Base-by-base conservation (phyloP, 2,113 vertebrate species). In the Coreoperca whiteheadi region DNA sequence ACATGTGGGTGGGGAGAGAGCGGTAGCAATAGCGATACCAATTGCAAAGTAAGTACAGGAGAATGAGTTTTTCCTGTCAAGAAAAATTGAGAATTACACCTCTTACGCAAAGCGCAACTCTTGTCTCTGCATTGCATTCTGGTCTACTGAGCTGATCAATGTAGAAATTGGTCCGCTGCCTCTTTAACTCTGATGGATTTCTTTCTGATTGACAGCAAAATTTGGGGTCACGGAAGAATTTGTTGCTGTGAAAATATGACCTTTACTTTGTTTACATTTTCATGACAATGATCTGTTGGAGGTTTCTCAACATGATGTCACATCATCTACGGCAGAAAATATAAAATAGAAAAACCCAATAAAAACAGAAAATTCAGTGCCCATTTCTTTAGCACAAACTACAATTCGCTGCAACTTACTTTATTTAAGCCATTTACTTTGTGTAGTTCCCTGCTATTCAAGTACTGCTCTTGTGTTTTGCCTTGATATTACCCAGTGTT, bases 1-100 rank as follows among this genome's bases (percentile, higher is more conserved):
- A 82, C 53, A 61, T 76, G 89, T 84, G 69, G 83, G 83, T 64
- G 56, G 63, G 72, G 43, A 69, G 39, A 39, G 68, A 87, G 84
- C 37, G 20, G 51, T 28, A 66, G 57, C 32, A 32, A 18, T 28
- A 76, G 56, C 11, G 15, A 76, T n/a, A 66, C 59, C 67, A 46
- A 69, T 79, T 61, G 81, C 50, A 66, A 74, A 86, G 63, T 74
- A 53, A 80, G 34, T 51, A 51, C 18, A 2, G 21, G 23, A 77
- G 74, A 86, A 79, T 60, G 16, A 81, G 48, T 23, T 77, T 82
- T 61, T 50, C 10, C 18, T 61, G 54, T 72, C 23, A 66, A 79
- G 28, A 61, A 66, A 50, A 50, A 43, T 14, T 65, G 50, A 71
- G 41, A 74, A 32, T 75, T 63, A 39, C 9, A 23, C 3, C 63